phyloP scores from a whole-genome alignment of 2,888 invertebrate genomes.

The Campopleginae sp. region DNA sequence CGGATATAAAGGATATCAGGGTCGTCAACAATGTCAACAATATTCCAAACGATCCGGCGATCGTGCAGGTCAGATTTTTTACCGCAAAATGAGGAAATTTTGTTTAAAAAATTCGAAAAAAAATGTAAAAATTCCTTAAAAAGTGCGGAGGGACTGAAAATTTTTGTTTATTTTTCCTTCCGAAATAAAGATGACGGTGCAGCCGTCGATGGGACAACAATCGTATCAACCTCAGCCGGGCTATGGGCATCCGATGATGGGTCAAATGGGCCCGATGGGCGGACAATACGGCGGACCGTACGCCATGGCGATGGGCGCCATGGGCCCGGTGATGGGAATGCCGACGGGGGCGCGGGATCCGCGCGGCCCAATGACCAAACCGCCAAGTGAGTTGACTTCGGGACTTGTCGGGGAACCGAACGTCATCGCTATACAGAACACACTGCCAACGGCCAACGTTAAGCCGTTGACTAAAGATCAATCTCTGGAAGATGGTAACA shows the following conservation, averaged over 20 bases:
- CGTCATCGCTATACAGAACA: slow-evolving; percentile 81
- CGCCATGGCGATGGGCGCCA: slow-evolving; percentile 84
- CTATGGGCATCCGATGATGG: slow-evolving; percentile 90
- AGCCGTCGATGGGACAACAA: slow-evolving; percentile 88
- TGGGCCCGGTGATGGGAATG: slow-evolving; percentile 85
- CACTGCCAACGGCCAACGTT: slow-evolving; percentile 81
- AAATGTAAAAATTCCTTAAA: too few relatives aligned
- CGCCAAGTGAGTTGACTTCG: slow-evolving; percentile 89
- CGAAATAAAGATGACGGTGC: slow-evolving; percentile 88
- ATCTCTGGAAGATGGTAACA: slow-evolving; percentile 83
- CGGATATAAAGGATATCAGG: slow-evolving; percentile 99
- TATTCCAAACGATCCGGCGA: slow-evolving; percentile 98
- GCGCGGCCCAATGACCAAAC: slow-evolving; percentile 85
- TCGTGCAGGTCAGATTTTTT: slow-evolving; percentile 89
- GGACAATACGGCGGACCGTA: slow-evolving; percentile 85
- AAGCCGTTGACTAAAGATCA: slow-evolving; percentile 83
- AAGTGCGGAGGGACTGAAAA: neutral
- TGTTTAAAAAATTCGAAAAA: neutral
- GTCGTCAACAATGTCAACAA: slow-evolving; percentile 95
- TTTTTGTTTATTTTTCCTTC: neutral
- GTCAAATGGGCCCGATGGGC: slow-evolving; percentile 85
- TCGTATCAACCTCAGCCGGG: slow-evolving; percentile 88
- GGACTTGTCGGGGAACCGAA: slow-evolving; percentile 85
- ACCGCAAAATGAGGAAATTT: neutral
- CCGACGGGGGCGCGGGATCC: slow-evolving; percentile 81